phyloP scores from a whole-genome alignment of 2,888 invertebrate genomes.

The Selenia dentaria region DNA sequence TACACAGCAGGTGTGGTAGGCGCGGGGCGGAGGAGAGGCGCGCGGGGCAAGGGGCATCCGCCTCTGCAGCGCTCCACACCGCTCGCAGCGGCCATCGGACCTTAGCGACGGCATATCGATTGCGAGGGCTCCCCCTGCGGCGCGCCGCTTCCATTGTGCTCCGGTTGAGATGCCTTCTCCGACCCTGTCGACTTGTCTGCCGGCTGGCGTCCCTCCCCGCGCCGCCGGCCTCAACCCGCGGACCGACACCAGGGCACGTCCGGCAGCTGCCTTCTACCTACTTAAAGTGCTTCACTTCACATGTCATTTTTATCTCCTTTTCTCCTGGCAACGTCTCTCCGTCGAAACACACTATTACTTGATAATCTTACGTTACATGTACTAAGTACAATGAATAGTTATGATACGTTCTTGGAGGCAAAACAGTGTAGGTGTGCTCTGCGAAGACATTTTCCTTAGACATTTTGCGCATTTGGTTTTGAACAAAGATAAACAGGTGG shows the following conservation, averaged over 20 bases:
- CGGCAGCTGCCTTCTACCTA: slow-evolving; percentile 65
- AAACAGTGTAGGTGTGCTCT: too few relatives aligned
- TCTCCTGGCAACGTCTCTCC: slow-evolving; percentile 2
- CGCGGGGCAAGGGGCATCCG: slow-evolving; percentile 74
- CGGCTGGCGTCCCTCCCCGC: slow-evolving; percentile 49
- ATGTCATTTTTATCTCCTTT: slow-evolving; percentile 30
- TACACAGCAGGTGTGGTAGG: slow-evolving; percentile 81
- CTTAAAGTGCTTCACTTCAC: slow-evolving; percentile 49
- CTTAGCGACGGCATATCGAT: slow-evolving; percentile 85
- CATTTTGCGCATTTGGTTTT: too few relatives aligned
- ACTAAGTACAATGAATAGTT: too few relatives aligned
- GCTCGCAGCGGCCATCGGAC: slow-evolving; percentile 83
- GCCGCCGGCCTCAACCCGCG: slow-evolving; percentile 40
- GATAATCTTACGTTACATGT: too few relatives aligned
- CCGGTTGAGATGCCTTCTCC: slow-evolving; percentile 80
- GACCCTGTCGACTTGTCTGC: slow-evolving; percentile 67
- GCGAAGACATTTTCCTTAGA: too few relatives aligned
- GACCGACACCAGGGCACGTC: slow-evolving; percentile 59
- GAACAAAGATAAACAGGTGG: too few relatives aligned
- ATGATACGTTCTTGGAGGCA: too few relatives aligned
- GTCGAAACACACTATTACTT: too few relatives aligned
- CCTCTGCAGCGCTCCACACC: slow-evolving; percentile 80
- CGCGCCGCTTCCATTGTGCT: slow-evolving; percentile 81
- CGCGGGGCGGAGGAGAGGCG: slow-evolving; percentile 55
- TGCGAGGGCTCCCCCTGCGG: slow-evolving; percentile 84